Evolutionary conservation across 2,888 invertebrate genomes (phyloP).

Genomic region (Hypercompe scribonia): DNA sequence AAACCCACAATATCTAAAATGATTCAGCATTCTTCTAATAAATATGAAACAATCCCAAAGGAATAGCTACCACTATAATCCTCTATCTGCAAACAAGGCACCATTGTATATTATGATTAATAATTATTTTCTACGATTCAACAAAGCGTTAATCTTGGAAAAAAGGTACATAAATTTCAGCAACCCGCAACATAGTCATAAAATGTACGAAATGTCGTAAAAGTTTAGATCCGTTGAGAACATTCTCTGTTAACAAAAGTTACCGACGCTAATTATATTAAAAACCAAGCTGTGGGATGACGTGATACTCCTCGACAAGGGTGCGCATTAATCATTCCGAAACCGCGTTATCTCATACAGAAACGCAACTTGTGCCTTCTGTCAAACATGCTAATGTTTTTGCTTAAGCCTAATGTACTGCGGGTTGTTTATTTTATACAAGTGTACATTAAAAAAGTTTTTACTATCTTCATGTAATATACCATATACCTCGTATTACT

Average conservation of each 20-base stretch:
- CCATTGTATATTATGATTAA: constrained; percentile 15
- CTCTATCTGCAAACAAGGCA: background rate
- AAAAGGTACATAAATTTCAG: constrained; percentile 13
- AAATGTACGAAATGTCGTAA: constrained; percentile 33
- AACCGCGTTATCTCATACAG: constrained; percentile 72
- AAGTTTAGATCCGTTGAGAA: constrained; percentile 46
- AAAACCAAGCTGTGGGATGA: constrained; percentile 70
- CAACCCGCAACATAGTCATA: constrained; percentile 10
- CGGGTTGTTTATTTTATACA: constrained; percentile 20
- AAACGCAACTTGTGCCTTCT: constrained; percentile 60
- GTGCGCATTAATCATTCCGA: constrained; percentile 79
- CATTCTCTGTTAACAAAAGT: constrained; percentile 66
- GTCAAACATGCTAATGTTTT: constrained; percentile 55
- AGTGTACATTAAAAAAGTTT: constrained; percentile 5
- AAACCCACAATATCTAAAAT: background rate
- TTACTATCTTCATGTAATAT: background rate
- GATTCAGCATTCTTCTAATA: background rate
- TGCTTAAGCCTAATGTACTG: constrained; percentile 46
- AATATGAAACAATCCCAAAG: background rate
- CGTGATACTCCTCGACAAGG: constrained; percentile 71
- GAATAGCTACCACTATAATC: background rate
- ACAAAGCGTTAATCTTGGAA: constrained; percentile 4
- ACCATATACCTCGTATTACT: background rate
- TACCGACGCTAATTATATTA: constrained; percentile 71
- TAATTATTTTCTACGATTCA: constrained; percentile 13